phyloP scores from a whole-genome alignment of 1,140 invertebrate genomes.

The Magallana gigas region DNA sequence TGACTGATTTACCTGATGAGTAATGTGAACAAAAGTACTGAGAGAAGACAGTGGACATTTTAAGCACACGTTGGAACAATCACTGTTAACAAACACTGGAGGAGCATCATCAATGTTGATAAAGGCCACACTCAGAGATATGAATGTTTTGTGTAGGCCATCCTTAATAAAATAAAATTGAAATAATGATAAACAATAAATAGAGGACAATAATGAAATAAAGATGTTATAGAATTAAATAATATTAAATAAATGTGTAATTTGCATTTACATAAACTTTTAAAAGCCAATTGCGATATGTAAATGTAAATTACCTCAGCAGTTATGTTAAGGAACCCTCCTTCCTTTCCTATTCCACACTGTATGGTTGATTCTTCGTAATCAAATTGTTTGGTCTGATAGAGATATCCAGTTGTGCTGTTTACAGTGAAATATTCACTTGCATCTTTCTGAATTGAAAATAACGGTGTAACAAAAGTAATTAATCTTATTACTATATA shows the following conservation, averaged over 20 bases:
- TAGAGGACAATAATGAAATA: too few species aligned
- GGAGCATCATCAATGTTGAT: not conserved
- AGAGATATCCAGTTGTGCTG: not conserved
- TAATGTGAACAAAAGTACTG: not conserved
- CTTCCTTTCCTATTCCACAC: not conserved
- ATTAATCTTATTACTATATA: too few species aligned
- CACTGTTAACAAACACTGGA: not conserved
- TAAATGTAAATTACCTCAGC: not conserved
- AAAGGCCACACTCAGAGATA: not conserved
- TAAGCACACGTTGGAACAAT: not conserved
- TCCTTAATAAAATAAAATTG: not conserved
- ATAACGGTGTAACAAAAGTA: too few species aligned
- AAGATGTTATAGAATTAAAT: too few species aligned
- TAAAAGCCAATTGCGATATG: too few species aligned
- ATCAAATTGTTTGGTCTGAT: conserved; percentile 3
- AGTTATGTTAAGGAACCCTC: not conserved
- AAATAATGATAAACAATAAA: too few species aligned
- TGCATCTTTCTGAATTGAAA: not conserved
- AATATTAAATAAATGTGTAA: too few species aligned
- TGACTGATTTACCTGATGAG: not conserved
- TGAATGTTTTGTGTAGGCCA: not conserved
- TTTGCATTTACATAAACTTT: too few species aligned
- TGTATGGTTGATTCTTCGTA: not conserved
- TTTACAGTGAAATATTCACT: not conserved
- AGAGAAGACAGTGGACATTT: not conserved